Conservation (phyloP, 1,140 invertebrate species). For the Linepithema humile region DNA sequence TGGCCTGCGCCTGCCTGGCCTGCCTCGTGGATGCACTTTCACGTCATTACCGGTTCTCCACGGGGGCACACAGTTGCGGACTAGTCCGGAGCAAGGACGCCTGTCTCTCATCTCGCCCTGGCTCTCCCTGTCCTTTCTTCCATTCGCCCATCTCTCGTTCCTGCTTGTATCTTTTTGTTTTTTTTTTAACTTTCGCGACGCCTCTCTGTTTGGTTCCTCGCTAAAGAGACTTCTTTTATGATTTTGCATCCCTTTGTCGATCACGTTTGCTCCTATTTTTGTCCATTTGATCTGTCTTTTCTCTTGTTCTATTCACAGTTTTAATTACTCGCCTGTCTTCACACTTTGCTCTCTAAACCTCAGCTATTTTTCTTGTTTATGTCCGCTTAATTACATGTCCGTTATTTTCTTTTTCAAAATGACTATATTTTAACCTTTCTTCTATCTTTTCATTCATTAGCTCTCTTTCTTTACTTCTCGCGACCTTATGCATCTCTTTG, state of each 20-base stretch:
- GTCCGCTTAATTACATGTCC: no score
- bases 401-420: no score
- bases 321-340: background rate
- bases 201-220: background rate
- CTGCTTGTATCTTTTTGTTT: background rate
- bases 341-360: background rate
- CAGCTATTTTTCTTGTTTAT: background rate
- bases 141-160: background rate
- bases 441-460: background rate
- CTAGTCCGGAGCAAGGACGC: slow-evolving; percentile 43
- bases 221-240: background rate
- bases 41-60: slow-evolving; percentile 76
- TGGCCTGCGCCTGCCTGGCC: slow-evolving; percentile 34
- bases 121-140: background rate
- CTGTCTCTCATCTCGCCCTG: slow-evolving; percentile 1
- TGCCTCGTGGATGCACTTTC: slow-evolving; percentile 79
- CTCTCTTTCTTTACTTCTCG: background rate
- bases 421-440: no score
- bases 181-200: background rate
- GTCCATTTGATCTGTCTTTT: background rate
- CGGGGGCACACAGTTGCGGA: slow-evolving; percentile 27
- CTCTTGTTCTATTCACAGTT: background rate
- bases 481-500: background rate
- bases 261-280: background rate
- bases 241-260: background rate